phyloP scores from a whole-genome alignment of 2,797 vertebrate genomes.

The Hoplostethus mediterraneus region DNA sequence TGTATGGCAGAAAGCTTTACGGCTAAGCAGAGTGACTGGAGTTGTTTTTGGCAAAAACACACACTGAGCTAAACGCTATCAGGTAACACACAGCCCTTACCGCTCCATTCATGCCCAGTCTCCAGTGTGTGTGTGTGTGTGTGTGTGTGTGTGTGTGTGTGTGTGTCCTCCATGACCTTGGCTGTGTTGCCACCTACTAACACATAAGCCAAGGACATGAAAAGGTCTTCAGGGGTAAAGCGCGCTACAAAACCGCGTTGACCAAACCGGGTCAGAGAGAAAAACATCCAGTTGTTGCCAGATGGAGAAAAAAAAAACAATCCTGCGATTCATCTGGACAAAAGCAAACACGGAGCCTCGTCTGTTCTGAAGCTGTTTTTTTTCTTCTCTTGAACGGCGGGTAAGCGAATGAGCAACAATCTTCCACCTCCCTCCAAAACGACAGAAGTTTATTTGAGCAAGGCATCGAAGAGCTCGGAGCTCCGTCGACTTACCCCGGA shows the following conservation, averaged over 20 bases:
- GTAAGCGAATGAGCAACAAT: too few species aligned
- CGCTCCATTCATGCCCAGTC: slow-evolving; percentile 29
- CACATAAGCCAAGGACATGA: slow-evolving; percentile 32
- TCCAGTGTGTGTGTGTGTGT: not conserved
- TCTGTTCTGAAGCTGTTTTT: not conserved
- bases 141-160: slow-evolving; percentile 11
- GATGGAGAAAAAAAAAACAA: too few species aligned
- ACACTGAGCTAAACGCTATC: slow-evolving; percentile 47
- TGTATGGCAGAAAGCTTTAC: slow-evolving; percentile 35
- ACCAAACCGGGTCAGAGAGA: not conserved
- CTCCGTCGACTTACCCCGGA: slow-evolving; percentile 6
- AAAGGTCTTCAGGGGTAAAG: slow-evolving; percentile 22
- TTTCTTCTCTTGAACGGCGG: not conserved
- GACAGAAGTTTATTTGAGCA: too few species aligned
- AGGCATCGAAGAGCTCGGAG: not conserved
- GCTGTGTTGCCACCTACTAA: slow-evolving; percentile 31
- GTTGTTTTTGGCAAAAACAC: slow-evolving; percentile 45
- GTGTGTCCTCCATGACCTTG: slow-evolving; percentile 46
- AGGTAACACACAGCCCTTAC: slow-evolving; percentile 40
- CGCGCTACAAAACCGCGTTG: slow-evolving; percentile 1
- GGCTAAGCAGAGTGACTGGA: slow-evolving; percentile 35
- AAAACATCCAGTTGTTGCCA: too few species aligned
- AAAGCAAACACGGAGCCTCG: not conserved
- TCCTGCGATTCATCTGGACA: not conserved
- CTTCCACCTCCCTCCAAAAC: too few species aligned